These are phyloP conservation scores for Oceanodroma leucorhoa DNA, from an alignment of 2,797 vertebrate genomes.

Conservation along the genomic window DNA sequence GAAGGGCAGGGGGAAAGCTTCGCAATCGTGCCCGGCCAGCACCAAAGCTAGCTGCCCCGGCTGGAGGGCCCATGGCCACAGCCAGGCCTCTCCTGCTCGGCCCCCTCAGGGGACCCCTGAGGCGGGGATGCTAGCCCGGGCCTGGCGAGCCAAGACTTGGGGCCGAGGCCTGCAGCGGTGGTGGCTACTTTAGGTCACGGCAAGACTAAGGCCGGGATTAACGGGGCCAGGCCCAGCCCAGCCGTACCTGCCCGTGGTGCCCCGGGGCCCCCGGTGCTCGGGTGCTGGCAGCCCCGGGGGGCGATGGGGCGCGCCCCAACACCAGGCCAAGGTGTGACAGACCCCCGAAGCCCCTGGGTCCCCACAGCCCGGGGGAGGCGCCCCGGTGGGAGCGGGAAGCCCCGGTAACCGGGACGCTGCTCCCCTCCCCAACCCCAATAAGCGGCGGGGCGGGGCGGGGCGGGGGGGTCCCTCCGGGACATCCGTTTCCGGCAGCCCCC, in stretches of 20 bases:
- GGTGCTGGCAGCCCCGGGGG: neutral
- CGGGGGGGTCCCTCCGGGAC: neutral
- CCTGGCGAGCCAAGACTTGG: accelerated
- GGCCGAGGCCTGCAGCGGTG: neutral
- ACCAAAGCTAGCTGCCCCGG: accelerated
- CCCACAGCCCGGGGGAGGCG: neutral
- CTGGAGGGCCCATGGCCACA: accelerated
- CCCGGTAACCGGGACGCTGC: neutral
- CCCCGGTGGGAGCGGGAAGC: accelerated
- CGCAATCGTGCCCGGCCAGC: neutral
- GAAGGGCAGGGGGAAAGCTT: too few relatives aligned
- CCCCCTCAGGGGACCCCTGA: too few relatives aligned
- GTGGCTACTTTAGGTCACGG: neutral
- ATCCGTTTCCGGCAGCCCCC: conserved; percentile 8
- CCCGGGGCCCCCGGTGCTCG: neutral
- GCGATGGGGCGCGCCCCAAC: neutral
- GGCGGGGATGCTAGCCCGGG: neutral
- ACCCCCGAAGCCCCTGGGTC: neutral
- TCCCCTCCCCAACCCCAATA: neutral
- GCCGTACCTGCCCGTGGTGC: neutral
- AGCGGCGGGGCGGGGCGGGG: neutral
- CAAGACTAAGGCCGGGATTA: neutral
- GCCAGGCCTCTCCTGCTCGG: neutral
- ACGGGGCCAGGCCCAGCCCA: neutral
- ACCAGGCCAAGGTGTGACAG: too few relatives aligned